These are phyloP conservation scores for Echinops telfairi DNA, from an alignment of 2,113 vertebrate species.

Conservation along the genomic window DNA sequence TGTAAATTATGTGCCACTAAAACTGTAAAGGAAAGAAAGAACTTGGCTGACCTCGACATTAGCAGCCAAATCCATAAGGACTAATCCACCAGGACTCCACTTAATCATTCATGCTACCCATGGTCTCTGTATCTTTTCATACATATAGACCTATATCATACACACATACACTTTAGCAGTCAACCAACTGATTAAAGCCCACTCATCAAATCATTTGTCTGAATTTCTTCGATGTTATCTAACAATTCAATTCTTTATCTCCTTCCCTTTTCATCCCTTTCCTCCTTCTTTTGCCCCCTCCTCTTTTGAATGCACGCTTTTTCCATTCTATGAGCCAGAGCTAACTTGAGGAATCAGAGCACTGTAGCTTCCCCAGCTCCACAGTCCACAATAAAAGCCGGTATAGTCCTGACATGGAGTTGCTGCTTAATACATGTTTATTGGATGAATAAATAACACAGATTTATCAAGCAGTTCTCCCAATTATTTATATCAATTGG, in stretches of 20 bases:
- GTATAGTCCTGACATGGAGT: not conserved
- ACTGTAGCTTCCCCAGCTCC: not conserved
- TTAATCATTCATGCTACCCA: too few species aligned
- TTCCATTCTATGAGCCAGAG: not conserved
- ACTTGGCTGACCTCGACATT: too few species aligned
- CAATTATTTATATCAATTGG: constrained; percentile 7
- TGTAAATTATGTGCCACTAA: too few species aligned
- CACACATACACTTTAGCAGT: not conserved
- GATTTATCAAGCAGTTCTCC: not conserved
- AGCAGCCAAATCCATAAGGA: too few species aligned
- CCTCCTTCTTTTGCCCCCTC: accelerated
- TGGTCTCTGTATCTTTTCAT: too few species aligned
- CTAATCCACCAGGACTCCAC: too few species aligned
- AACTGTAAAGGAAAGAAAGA: too few species aligned
- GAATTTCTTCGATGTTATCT: not conserved
- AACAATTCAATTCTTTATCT: not conserved
- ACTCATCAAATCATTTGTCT: not conserved
- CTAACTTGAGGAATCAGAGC: not conserved
- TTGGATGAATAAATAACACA: not conserved
- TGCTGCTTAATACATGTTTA: constrained; percentile 7
- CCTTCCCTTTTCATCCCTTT: not conserved
- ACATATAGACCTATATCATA: not conserved
- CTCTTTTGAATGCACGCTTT: not conserved
- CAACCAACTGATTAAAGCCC: not conserved
- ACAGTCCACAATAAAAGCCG: not conserved